phyloP scores from a whole-genome alignment of 2,113 vertebrate genomes.

The Gracilinanus agilis region DNA sequence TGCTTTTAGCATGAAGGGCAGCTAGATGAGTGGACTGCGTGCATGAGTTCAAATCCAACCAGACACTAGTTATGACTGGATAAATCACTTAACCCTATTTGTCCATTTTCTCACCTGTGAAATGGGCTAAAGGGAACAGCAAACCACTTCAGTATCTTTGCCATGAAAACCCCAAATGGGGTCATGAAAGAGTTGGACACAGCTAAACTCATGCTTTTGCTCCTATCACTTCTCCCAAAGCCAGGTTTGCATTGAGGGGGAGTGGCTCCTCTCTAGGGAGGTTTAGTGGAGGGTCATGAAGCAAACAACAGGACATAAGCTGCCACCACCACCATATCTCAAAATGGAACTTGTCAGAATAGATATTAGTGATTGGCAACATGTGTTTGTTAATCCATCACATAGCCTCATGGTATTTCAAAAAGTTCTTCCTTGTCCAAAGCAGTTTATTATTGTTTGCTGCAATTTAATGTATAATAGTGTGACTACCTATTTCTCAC shows the following conservation, averaged over 20 bases:
- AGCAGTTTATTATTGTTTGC: background rate
- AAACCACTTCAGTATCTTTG: no score
- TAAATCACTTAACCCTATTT: no score
- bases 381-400: background rate
- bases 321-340: background rate
- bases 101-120: no score
- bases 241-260: background rate
- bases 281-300: background rate
- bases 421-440: background rate
- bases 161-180: no score
- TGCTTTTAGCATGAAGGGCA: background rate
- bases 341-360: background rate
- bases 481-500: background rate
- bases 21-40: no score
- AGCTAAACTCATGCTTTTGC: background rate
- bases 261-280: background rate
- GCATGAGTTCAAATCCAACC: no score
- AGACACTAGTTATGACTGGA: no score
- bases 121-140: no score
- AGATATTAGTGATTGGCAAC: background rate
- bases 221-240: background rate
- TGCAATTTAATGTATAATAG: background rate
- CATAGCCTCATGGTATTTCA: background rate
- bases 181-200: no score
- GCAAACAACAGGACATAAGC: background rate